phyloP scores from a whole-genome alignment of 2,113 vertebrate genomes.

The Isurus oxyrinchus region DNA sequence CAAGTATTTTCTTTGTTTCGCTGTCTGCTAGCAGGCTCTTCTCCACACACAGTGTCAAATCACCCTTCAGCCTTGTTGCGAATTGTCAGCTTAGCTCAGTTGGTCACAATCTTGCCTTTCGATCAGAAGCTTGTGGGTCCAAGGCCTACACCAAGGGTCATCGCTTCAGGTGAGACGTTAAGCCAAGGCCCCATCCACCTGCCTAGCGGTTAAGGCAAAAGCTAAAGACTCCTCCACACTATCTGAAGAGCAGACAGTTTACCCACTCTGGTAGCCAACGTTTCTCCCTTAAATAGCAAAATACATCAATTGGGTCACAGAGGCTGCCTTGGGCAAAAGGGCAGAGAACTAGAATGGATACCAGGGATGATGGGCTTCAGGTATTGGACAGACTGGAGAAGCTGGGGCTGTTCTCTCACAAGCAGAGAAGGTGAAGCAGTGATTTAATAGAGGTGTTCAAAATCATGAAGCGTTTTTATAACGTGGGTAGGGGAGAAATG shows the following conservation, averaged over 20 bases:
- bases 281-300: background rate
- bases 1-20: background rate
- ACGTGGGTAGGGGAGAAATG: background rate
- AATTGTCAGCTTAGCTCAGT: background rate
- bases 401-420: too few relatives aligned
- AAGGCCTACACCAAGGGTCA: background rate
- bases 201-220: background rate
- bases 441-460: background rate
- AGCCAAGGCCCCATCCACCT: too few relatives aligned
- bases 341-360: background rate
- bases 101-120: background rate
- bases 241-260: background rate
- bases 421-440: background rate
- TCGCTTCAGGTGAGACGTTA: background rate
- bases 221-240: background rate
- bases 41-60: background rate
- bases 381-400: background rate
- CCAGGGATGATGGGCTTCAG: background rate
- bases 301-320: background rate
- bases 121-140: background rate
- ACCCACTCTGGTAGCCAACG: background rate
- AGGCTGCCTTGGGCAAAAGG: background rate
- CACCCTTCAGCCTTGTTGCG: background rate
- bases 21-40: background rate
- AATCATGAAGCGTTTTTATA: background rate